Conservation (phyloP, 2,888 invertebrate genomes). For the Orthosia cruda region DNA sequence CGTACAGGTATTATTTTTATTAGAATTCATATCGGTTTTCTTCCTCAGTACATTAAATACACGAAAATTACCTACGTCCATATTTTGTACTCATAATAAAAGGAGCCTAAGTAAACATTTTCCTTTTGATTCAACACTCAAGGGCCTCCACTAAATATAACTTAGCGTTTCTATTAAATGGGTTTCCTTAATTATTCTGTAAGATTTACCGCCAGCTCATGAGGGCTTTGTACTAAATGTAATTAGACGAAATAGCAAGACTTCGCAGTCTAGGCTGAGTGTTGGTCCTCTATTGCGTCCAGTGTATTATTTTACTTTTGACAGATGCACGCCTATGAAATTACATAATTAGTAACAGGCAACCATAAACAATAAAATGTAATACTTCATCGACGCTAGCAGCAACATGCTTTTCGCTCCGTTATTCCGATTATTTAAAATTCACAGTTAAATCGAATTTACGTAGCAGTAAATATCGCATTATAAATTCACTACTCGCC, state of each 20-base stretch:
- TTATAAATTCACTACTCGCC: too few relatives aligned
- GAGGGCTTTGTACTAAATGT: slow-evolving; percentile 49
- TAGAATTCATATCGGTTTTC: not conserved
- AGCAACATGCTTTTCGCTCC: too few relatives aligned
- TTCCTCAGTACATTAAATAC: slow-evolving; percentile 17
- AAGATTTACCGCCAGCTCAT: slow-evolving; percentile 58
- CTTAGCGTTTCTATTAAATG: slow-evolving; percentile 58
- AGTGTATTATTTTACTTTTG: too few relatives aligned
- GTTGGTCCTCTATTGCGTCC: too few relatives aligned
- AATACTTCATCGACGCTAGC: too few relatives aligned
- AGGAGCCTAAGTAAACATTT: slow-evolving; percentile 48
- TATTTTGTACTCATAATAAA: slow-evolving; percentile 35
- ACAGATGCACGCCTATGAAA: too few relatives aligned
- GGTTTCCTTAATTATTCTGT: slow-evolving; percentile 56
- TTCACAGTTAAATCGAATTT: too few relatives aligned
- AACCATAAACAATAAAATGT: too few relatives aligned
- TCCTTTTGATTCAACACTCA: slow-evolving; percentile 35
- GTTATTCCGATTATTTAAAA: too few relatives aligned
- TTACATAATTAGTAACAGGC: too few relatives aligned
- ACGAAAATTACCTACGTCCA: slow-evolving; percentile 10
- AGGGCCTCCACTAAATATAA: slow-evolving; percentile 53
- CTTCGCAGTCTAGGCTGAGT: too few relatives aligned
- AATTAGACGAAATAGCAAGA: slow-evolving; percentile 48
- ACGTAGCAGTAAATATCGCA: too few relatives aligned
- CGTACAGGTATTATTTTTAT: not conserved